Evolutionary conservation across 2,113 vertebrate genomes (phyloP).

Genomic region (Rhinogobius similis): DNA sequence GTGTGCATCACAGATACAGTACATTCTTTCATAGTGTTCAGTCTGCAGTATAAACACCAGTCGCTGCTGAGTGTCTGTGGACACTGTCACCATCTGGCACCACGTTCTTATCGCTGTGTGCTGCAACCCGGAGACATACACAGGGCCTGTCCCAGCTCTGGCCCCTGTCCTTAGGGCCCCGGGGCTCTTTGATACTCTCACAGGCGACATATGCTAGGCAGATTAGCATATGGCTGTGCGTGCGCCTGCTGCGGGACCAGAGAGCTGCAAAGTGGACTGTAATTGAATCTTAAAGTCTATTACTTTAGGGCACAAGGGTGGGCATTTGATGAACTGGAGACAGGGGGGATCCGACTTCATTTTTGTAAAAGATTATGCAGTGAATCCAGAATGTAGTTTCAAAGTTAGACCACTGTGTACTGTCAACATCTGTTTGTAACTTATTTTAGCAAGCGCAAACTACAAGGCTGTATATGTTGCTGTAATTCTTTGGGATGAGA

Average conservation of each 20-base stretch:
- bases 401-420: too few relatives aligned
- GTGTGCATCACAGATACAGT: too few relatives aligned
- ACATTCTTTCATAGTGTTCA: too few relatives aligned
- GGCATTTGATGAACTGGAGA: not conserved
- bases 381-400: too few relatives aligned
- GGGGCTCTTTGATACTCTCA: slow-evolving; percentile 63
- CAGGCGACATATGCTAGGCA: slow-evolving; percentile 63
- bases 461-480: too few relatives aligned
- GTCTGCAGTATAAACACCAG: too few relatives aligned
- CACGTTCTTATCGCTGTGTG: slow-evolving; percentile 18
- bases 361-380: too few relatives aligned
- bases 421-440: too few relatives aligned
- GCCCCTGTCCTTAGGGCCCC: slow-evolving; percentile 51
- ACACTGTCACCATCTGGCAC: slow-evolving; percentile 73
- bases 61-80: slow-evolving; percentile 24
- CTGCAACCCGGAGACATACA: slow-evolving; percentile 45
- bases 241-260: slow-evolving; percentile 52
- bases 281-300: slow-evolving; percentile 63
- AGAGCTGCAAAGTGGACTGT: slow-evolving; percentile 50
- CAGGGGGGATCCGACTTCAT: too few relatives aligned
- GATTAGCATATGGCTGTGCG: slow-evolving; percentile 68
- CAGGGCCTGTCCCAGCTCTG: slow-evolving; percentile 39
- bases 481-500: too few relatives aligned
- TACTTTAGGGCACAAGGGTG: slow-evolving; percentile 13
- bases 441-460: too few relatives aligned